Conservation (phyloP, 2,113 vertebrate genomes). For the Burhinus oedicnemus region DNA sequence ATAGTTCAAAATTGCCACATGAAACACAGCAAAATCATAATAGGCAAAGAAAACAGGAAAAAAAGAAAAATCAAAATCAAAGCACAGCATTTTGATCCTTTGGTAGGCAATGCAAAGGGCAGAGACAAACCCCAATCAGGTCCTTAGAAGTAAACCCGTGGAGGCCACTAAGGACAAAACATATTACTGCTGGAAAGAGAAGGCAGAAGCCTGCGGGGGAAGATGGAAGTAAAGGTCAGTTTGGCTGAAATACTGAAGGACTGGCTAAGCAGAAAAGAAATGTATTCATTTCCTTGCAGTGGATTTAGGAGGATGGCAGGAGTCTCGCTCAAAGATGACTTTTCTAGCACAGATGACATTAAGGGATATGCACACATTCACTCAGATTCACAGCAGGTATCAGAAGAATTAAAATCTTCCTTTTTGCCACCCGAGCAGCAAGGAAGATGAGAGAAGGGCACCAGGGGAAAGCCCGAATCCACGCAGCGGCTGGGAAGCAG, state of each 20-base stretch:
- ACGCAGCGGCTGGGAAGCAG: accelerated
- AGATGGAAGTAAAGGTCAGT: slow-evolving; percentile 22
- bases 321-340: background rate
- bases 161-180: background rate
- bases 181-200: background rate
- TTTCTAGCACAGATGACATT: background rate
- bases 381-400: background rate
- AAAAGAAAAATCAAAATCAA: background rate
- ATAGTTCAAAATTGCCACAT: background rate
- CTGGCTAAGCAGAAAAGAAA: slow-evolving; percentile 6
- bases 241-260: background rate
- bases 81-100: background rate
- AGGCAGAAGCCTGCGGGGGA: background rate
- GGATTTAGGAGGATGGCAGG: background rate
- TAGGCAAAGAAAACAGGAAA: background rate
- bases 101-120: background rate
- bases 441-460: background rate
- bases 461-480: background rate
- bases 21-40: background rate
- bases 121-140: background rate
- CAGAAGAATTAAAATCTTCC: background rate
- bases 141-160: background rate
- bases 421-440: accelerated
- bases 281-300: background rate
- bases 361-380: background rate